Conservation (phyloP, 2,888 invertebrate genomes). For the Cyrtodaria siliqua region DNA sequence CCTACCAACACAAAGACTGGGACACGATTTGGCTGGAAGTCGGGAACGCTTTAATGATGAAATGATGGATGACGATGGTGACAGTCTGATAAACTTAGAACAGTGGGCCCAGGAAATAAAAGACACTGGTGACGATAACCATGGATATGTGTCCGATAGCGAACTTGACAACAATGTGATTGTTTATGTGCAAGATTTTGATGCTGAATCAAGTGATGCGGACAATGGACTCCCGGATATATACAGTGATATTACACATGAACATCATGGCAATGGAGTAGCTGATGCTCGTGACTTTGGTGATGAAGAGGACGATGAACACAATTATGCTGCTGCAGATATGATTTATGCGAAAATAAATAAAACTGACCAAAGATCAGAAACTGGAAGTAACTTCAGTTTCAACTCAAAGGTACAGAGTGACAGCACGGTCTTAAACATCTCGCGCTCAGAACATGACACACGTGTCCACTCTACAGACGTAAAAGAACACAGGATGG, state of each 20-base stretch:
- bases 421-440: too few species aligned
- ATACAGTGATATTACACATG: not conserved
- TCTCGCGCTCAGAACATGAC: too few species aligned
- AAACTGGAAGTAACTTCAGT: too few species aligned
- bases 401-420: too few species aligned
- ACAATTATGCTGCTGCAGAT: constrained; percentile 31
- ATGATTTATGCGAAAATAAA: constrained; percentile 50
- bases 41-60: not conserved
- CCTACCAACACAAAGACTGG: constrained; percentile 56
- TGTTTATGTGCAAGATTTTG: constrained; percentile 2
- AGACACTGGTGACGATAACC: constrained; percentile 28
- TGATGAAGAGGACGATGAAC: constrained; percentile 15
- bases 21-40: too few species aligned
- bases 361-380: too few species aligned
- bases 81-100: constrained; percentile 57
- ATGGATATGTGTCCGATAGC: constrained; percentile 50
- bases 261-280: not conserved
- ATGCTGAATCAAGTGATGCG: constrained; percentile 2
- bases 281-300: not conserved
- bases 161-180: constrained; percentile 31
- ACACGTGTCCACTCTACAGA: too few species aligned
- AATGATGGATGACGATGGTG: constrained; percentile 36
- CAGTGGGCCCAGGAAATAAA: constrained; percentile 37
- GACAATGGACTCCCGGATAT: too few species aligned
- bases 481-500: too few species aligned